phyloP scores from a whole-genome alignment of 35 echinoderm and acorn worm species.

The Acanthaster planci region DNA sequence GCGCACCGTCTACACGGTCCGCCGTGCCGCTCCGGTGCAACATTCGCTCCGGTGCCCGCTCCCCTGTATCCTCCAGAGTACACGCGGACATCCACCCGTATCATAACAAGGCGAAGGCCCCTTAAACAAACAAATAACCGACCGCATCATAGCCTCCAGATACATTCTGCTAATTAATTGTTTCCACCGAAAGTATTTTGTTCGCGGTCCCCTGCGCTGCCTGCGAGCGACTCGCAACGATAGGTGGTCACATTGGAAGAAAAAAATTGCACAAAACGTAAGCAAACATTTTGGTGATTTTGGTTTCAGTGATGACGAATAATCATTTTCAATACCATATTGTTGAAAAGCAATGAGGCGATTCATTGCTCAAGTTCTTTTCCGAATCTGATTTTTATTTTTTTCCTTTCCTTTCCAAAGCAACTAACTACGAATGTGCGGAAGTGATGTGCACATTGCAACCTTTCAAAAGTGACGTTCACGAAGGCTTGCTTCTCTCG shows the following conservation, averaged over 20 bases:
- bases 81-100: constrained; percentile 15
- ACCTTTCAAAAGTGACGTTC: too few relatives aligned
- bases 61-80: background rate
- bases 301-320: too few relatives aligned
- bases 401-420: too few relatives aligned
- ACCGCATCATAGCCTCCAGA: background rate
- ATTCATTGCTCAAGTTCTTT: too few relatives aligned
- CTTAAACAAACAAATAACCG: constrained; percentile 20
- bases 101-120: background rate
- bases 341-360: too few relatives aligned
- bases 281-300: too few relatives aligned
- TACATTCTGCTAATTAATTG: constrained; percentile 13
- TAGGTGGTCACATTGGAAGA: background rate
- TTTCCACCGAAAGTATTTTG: constrained; percentile 13
- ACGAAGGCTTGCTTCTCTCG: too few relatives aligned
- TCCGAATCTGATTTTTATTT: too few relatives aligned
- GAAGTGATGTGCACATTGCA: too few relatives aligned
- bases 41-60: background rate
- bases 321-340: too few relatives aligned
- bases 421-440: too few relatives aligned
- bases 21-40: background rate
- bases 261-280: background rate
- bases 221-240: background rate
- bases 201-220: background rate
- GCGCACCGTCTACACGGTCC: background rate